Base-by-base conservation (phyloP, 1,140 invertebrate genomes). In the Dinoponera quadriceps region DNA sequence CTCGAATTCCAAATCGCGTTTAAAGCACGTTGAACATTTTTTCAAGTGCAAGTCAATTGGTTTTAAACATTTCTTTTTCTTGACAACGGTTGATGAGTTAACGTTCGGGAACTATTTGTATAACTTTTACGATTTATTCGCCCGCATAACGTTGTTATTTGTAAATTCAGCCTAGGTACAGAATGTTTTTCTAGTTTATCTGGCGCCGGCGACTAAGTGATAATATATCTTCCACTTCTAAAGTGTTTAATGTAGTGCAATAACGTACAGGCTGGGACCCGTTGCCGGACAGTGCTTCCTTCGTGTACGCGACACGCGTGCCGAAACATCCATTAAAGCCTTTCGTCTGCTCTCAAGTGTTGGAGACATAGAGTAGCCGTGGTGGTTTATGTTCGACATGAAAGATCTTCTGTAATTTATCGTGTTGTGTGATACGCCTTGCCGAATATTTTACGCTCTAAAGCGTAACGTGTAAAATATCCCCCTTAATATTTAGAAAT, bases 281-380 rank as follows among this genome's bases (percentile, higher is more conserved):
- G 25, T 51, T 25, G n/a, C 38, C 38, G 11, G 20, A 29, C 18
- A 44, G 33, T 62, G n/a, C 9, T 29, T 20, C 54, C 49, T 77
- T 51, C 69, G 29, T 29, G 49, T 65, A 65, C 22, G 20, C 25
- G 69, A 73, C 44, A 82, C 57, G 81, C 81, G 72, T 66, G 72
- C 72, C 60, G 33, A 82, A 75, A 77, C 71, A 62, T 77, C 38
- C 59, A 83, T 83, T 77, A 83, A 82, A 65, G 22, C 14, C 49
- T 57, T 62, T 51, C 54, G 66, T 5, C 74, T 44, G 27, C 29
- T 68, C 74, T 78, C 18, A 78, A 78, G 18, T 66, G 20, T 25
- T 55, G 20, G 66, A 54, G 29, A 29, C 20, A 55, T 55, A 65
- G 49, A 14, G 9, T 22, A 65, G 44, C 48, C 27, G 38, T 20